These are phyloP conservation scores for Cerastis leucographa DNA, from an alignment of 2,888 invertebrate species.

Conservation along the genomic window DNA sequence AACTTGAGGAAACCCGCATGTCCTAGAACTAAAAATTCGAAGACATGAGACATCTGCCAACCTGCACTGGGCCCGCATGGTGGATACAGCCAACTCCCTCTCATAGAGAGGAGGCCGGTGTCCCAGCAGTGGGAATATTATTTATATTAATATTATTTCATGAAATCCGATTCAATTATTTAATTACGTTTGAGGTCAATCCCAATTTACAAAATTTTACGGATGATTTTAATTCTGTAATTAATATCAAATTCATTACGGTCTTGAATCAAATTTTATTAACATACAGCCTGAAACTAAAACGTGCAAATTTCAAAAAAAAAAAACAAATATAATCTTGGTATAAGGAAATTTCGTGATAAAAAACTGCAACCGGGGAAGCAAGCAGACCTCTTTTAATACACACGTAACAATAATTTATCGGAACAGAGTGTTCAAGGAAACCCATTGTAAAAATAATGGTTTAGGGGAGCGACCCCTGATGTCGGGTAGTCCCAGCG, in stretches of 20 bases:
- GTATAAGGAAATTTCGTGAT: neutral
- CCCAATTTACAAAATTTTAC: neutral
- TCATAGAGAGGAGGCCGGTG: too few relatives aligned
- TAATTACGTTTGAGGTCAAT: neutral
- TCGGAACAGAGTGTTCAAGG: constrained; percentile 42
- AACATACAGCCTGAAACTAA: too few relatives aligned
- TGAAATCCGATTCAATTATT: neutral
- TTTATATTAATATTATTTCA: too few relatives aligned
- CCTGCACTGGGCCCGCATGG: too few relatives aligned
- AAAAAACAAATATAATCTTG: neutral
- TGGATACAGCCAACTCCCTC: too few relatives aligned
- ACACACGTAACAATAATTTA: constrained; percentile 62
- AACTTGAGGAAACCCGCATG: too few relatives aligned
- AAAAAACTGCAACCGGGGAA: neutral
- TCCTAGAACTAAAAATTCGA: too few relatives aligned
- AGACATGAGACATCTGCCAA: too few relatives aligned
- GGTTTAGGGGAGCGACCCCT: constrained; percentile 61
- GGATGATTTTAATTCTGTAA: neutral
- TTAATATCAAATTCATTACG: too few relatives aligned
- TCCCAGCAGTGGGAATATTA: too few relatives aligned
- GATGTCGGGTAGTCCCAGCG: constrained; percentile 23
- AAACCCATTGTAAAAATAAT: constrained; percentile 65
- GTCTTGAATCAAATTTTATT: neutral
- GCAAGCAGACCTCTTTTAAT: constrained; percentile 32
- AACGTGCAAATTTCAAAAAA: neutral